Percentiles rank a stretch among this genome's conserved stretches.
Evolutionary conservation across 2,113 vertebrate species (phyloP).

Genomic region (Panthera leo): DNA sequence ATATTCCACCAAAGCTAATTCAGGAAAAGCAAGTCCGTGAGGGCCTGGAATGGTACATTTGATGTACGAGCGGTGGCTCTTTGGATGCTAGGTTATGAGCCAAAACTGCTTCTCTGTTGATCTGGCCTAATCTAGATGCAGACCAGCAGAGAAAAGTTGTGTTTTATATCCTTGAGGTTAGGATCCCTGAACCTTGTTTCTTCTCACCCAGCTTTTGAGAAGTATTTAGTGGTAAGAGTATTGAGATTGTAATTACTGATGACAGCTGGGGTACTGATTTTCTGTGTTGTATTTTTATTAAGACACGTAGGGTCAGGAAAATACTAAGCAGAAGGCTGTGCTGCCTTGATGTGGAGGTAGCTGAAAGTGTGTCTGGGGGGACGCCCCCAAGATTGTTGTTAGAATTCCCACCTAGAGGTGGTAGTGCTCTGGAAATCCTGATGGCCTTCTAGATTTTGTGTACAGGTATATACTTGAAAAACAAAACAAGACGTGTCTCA

Average conservation of each 20-base stretch:
- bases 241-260: background rate
- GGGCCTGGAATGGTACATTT: background rate
- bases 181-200: background rate
- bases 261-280: background rate
- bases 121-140: background rate
- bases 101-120: background rate
- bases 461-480: too few species aligned
- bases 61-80: background rate
- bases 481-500: too few species aligned
- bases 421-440: background rate
- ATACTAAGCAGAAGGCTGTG: background rate
- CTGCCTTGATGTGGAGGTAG: background rate
- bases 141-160: background rate
- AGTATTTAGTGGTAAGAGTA: background rate
- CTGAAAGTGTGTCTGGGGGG: background rate
- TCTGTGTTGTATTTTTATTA: background rate
- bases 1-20: background rate
- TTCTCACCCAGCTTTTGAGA: background rate
- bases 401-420: background rate
- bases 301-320: background rate
- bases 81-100: background rate
- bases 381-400: background rate
- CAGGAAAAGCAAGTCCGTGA: background rate
- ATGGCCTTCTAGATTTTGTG: background rate
- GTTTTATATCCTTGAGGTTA: too few species aligned